Evolutionary conservation across 2,888 invertebrate species (phyloP).

Genomic region (Alsophila aescularia): DNA sequence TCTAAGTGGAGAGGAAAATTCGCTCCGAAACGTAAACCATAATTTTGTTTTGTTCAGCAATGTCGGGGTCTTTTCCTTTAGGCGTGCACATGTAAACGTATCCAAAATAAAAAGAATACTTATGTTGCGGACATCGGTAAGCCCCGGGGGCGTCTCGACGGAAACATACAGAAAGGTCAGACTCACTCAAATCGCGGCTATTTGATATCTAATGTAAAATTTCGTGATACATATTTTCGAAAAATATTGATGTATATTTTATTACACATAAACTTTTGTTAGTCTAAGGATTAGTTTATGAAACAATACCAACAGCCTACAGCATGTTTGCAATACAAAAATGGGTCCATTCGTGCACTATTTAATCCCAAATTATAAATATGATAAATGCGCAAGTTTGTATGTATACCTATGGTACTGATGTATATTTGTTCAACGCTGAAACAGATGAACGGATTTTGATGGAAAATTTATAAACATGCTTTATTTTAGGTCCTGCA

Average conservation of each 20-base stretch:
- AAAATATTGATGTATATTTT: neutral
- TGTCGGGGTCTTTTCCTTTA: conserved; percentile 19
- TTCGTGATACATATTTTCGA: neutral
- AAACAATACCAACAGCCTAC: too few species aligned
- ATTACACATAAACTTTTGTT: too few species aligned
- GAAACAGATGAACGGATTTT: too few species aligned
- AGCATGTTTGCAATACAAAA: too few species aligned
- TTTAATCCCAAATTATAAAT: too few species aligned
- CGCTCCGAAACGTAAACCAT: neutral
- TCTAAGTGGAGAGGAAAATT: conserved; percentile 15
- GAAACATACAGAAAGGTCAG: conserved; percentile 15
- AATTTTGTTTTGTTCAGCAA: conserved; percentile 7
- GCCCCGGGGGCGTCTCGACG: conserved; percentile 20
- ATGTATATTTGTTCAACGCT: too few species aligned
- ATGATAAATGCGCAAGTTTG: too few species aligned
- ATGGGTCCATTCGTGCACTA: too few species aligned
- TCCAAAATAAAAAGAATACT: conserved; percentile 24
- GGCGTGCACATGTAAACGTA: conserved; percentile 20
- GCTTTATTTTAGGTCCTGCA: too few species aligned
- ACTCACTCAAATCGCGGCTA: neutral
- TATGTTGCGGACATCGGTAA: conserved; percentile 21
- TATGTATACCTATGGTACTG: too few species aligned
- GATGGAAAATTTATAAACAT: too few species aligned
- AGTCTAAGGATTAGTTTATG: too few species aligned
- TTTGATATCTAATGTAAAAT: neutral